Conservation (phyloP, 23 tunicate species). For the Ascidia mentula region DNA sequence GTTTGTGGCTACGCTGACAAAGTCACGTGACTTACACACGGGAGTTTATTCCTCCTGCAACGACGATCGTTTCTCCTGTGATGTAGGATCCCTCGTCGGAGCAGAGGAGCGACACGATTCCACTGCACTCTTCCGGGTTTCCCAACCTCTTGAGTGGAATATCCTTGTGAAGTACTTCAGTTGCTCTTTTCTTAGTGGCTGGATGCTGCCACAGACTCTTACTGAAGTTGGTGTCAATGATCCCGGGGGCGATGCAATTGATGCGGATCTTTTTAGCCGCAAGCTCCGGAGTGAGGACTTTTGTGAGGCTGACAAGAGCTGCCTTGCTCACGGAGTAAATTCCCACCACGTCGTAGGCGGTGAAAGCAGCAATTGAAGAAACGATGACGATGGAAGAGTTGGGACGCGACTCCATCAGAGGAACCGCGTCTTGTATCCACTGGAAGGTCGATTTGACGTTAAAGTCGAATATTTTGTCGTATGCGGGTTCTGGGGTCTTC, state of each 20-base stretch:
- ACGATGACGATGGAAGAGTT: constrained; percentile 33
- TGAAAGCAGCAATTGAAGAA: constrained; percentile 56
- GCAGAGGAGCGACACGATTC: constrained; percentile 58
- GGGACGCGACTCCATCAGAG: constrained; percentile 22
- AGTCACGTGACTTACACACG: too few relatives aligned
- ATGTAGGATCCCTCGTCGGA: constrained; percentile 80
- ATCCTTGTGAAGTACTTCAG: background rate
- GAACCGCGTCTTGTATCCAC: constrained; percentile 55
- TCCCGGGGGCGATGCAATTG: constrained; percentile 59
- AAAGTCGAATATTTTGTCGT: constrained; percentile 68
- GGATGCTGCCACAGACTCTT: constrained; percentile 24
- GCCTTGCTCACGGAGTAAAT: constrained; percentile 68
- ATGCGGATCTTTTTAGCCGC: constrained; percentile 45
- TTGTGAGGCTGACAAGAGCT: constrained; percentile 53
- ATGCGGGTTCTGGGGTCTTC: constrained; percentile 62
- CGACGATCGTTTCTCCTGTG: constrained; percentile 85
- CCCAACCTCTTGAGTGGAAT: constrained; percentile 52
- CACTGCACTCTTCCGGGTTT: constrained; percentile 65
- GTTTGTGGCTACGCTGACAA: too few relatives aligned
- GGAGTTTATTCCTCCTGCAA: constrained; percentile 62
- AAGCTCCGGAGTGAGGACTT: constrained; percentile 49
- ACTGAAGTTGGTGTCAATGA: constrained; percentile 60
- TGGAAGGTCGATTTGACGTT: constrained; percentile 64
- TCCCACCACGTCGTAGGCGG: constrained; percentile 41
- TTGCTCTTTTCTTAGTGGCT: background rate